A percentile compares a stretch with the other conserved stretches of the same genome.
Evolutionary conservation across 2,113 vertebrate species (phyloP).

Genomic region (Ceuthmochares aereus): DNA sequence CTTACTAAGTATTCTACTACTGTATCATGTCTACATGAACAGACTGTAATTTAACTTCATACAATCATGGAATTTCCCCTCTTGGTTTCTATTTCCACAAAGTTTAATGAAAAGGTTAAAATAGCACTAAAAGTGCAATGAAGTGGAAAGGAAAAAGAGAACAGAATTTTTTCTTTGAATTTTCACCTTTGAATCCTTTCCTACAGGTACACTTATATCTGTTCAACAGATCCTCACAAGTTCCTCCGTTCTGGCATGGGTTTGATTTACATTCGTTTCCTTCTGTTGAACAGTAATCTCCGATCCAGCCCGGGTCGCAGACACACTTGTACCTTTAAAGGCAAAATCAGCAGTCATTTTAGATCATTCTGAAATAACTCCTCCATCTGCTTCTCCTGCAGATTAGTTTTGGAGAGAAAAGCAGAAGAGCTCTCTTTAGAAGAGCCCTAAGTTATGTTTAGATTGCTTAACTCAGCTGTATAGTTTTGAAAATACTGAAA

Average conservation of each 20-base stretch:
- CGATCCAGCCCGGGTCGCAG: constrained; percentile 88
- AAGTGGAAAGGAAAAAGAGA: neutral
- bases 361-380: neutral
- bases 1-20: neutral
- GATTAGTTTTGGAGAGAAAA: neutral
- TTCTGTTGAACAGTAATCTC: constrained; percentile 87
- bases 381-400: neutral
- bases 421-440: neutral
- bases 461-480: neutral
- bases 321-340: constrained; percentile 85
- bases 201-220: constrained; percentile 87
- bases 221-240: constrained; percentile 84
- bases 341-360: constrained; percentile 15
- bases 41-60: neutral
- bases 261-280: constrained; percentile 88
- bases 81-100: neutral
- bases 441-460: neutral
- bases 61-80: neutral
- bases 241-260: constrained; percentile 87
- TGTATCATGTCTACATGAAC: neutral
- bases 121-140: neutral
- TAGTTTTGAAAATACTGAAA: neutral
- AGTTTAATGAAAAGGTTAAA: neutral
- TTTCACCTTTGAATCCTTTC: constrained; percentile 88
- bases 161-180: neutral